A percentile compares a stretch with the other conserved stretches of the same genome.
These are phyloP conservation scores for Chamaea fasciata DNA, from an alignment of 2,113 vertebrate species.

Conservation along the genomic window DNA sequence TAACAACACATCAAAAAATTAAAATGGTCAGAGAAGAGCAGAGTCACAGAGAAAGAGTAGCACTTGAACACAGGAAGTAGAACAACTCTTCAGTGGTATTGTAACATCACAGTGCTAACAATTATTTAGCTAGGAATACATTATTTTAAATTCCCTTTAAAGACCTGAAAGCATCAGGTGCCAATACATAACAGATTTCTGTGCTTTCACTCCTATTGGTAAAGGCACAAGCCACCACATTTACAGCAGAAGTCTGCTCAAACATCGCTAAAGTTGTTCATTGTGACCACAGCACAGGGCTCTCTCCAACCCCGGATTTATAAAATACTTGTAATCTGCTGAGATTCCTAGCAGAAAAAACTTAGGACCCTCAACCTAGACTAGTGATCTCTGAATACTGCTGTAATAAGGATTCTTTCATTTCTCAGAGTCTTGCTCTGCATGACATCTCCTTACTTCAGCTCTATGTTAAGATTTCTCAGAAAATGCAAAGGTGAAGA, in stretches of 20 bases:
- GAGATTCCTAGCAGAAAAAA: background rate
- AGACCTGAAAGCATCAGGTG: background rate
- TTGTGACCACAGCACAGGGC: background rate
- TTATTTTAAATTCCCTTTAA: background rate
- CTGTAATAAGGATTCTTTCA: background rate
- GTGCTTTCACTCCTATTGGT: background rate
- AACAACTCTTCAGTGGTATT: background rate
- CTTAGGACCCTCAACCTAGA: background rate
- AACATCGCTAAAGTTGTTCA: background rate
- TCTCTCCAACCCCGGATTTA: background rate
- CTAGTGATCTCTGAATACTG: background rate
- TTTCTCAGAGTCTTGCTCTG: background rate
- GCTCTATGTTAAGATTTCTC: background rate
- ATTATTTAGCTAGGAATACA: background rate
- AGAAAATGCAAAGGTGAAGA: background rate
- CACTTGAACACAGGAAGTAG: background rate
- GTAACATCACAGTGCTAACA: background rate
- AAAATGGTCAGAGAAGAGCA: background rate
- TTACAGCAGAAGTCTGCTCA: background rate
- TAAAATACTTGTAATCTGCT: background rate
- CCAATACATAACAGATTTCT: background rate
- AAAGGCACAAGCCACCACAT: background rate
- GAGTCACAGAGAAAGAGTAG: background rate
- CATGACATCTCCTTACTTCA: background rate
- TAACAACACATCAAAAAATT: background rate